A percentile compares a stretch with the other conserved stretches of the same genome.
phyloP scores from a whole-genome alignment of 2,888 invertebrate species.

The Ernsta delagoae region DNA sequence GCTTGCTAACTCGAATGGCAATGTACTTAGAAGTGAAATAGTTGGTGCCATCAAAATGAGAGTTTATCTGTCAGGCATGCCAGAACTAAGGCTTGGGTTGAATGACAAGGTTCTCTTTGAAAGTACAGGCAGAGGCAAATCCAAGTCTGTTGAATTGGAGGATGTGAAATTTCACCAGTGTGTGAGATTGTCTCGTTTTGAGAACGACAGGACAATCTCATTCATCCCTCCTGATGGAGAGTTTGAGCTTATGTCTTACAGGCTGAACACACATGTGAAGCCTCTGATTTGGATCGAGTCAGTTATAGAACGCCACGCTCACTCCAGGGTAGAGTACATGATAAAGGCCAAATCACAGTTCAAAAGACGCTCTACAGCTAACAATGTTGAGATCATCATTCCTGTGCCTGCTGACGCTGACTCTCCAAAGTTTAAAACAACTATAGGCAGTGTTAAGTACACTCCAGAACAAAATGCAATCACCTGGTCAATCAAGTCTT shows the following conservation, averaged over 20 bases:
- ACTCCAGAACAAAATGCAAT: conserved; percentile 98
- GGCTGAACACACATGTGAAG: conserved; percentile 98
- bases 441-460: conserved; percentile 98
- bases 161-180: conserved; percentile 99
- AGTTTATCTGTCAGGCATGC: conserved; percentile 99
- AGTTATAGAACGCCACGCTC: conserved; percentile 98
- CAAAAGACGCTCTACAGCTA: conserved; percentile 98
- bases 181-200: conserved; percentile 97
- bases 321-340: conserved; percentile 99
- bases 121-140: conserved; percentile 98
- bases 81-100: conserved; percentile 96
- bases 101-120: conserved; percentile 99
- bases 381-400: conserved; percentile 99
- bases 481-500: conserved; percentile 98
- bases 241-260: conserved; percentile 99
- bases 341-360: conserved; percentile 99
- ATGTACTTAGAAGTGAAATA: conserved; percentile 98
- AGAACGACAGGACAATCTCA: conserved; percentile 98
- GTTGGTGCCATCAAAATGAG: conserved; percentile 99
- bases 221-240: conserved; percentile 99
- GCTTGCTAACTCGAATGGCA: conserved; percentile 97
- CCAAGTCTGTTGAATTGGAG: conserved; percentile 98
- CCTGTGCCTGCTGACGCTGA: conserved; percentile 99
- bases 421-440: conserved; percentile 99
- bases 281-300: conserved; percentile 99